phyloP scores from a whole-genome alignment of 2,797 vertebrate species.

The Phalanger gymnotis region DNA sequence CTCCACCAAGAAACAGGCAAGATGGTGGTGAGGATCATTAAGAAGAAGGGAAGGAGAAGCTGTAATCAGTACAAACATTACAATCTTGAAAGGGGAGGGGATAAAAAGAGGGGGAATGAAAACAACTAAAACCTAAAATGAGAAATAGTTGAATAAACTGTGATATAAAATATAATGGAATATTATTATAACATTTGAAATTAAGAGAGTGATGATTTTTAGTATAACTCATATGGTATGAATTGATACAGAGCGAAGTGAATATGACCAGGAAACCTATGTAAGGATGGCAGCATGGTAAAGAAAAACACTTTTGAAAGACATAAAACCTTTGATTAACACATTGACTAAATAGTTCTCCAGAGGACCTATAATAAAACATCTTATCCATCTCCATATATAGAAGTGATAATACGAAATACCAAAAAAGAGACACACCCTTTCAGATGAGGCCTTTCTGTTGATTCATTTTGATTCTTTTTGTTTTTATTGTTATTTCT shows the following conservation, averaged over 20 bases:
- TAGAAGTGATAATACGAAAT: neutral
- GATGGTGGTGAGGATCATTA: neutral
- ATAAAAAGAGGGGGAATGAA: no score
- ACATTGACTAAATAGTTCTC: neutral
- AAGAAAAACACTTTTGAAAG: neutral
- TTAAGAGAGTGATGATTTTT: neutral
- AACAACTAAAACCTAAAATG: no score
- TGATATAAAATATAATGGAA: neutral
- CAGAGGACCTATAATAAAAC: neutral
- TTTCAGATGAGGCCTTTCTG: no score
- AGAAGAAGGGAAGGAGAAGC: neutral
- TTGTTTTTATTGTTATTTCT: no score
- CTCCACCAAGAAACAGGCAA: neutral
- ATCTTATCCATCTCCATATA: neutral
- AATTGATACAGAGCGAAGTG: neutral
- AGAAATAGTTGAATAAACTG: neutral
- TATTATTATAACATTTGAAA: no score
- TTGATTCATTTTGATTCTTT: no score
- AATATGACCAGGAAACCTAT: neutral
- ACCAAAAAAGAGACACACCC: neutral
- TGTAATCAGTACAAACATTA: neutral
- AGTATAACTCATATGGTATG: neutral
- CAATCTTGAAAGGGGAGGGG: no score
- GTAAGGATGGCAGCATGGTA: neutral
- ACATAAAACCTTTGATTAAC: neutral